Percentiles rank a stretch among this genome's conserved stretches.
Evolutionary conservation across 2,113 vertebrate species (phyloP).

Genomic region (Ellobius talpinus): DNA sequence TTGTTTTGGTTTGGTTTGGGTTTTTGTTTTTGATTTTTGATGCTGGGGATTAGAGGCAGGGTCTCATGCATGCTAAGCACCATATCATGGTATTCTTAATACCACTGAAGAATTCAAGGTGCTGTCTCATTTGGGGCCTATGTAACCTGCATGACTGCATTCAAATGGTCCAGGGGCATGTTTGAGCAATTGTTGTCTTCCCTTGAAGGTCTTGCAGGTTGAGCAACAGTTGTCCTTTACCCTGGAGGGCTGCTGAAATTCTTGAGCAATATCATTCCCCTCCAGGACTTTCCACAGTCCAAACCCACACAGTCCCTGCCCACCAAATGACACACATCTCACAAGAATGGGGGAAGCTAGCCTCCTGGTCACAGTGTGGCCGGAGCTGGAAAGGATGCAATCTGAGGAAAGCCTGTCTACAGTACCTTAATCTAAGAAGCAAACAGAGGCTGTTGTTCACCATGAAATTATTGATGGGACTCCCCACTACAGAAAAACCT

Average conservation of each 20-base stretch:
- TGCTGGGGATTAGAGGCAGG: not conserved
- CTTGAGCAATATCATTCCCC: constrained; percentile 25
- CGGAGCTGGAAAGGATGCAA: not conserved
- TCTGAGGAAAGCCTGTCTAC: not conserved
- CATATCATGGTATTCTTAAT: not conserved
- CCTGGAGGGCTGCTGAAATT: constrained; percentile 27
- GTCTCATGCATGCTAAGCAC: not conserved
- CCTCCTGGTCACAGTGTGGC: not conserved
- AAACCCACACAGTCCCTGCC: not conserved
- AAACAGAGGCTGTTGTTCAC: not conserved
- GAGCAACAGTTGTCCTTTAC: constrained; percentile 58
- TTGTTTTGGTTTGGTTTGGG: not conserved
- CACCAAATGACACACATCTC: not conserved
- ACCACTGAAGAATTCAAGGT: not conserved
- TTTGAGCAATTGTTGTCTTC: constrained; percentile 61
- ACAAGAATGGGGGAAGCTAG: not conserved
- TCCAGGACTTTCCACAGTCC: not conserved
- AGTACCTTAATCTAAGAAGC: not conserved
- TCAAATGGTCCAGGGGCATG: constrained; percentile 45
- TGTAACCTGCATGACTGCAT: not conserved
- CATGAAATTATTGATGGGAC: fast-evolving
- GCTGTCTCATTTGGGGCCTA: not conserved
- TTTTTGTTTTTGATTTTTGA: not conserved
- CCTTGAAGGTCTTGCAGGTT: constrained; percentile 44
- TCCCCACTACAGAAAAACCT: not conserved